Conservation (phyloP, 2,113 vertebrate species). For the Isichthys henryi region DNA sequence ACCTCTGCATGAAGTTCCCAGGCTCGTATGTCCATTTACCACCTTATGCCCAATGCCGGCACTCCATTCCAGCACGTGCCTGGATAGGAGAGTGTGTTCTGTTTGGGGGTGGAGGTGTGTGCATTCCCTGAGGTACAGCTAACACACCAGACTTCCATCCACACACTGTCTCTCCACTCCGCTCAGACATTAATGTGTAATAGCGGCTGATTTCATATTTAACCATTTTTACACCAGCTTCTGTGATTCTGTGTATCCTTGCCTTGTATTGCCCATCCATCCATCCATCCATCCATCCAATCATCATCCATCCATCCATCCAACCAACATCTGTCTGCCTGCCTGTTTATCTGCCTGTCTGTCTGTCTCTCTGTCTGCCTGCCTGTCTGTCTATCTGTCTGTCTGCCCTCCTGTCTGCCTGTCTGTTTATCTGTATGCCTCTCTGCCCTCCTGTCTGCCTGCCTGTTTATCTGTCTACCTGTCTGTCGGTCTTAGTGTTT, state of each 20-base stretch:
- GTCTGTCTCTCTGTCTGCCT: too few species aligned
- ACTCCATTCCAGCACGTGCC: neutral
- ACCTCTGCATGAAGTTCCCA: neutral
- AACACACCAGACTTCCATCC: neutral
- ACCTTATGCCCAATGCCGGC: neutral
- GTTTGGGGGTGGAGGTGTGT: neutral
- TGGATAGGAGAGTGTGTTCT: neutral
- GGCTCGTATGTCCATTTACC: neutral
- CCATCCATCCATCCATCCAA: neutral
- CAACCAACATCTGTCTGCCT: neutral
- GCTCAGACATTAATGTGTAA: neutral
- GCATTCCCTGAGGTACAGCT: neutral
- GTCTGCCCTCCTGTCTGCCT: neutral
- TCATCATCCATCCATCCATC: neutral
- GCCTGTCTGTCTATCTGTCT: too few species aligned
- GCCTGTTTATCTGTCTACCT: too few species aligned
- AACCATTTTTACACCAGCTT: neutral
- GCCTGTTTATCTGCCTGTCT: neutral
- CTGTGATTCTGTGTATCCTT: neutral
- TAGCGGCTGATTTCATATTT: neutral
- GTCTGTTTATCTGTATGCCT: neutral
- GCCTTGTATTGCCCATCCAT: neutral
- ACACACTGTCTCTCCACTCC: neutral
- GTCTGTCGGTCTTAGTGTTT: neutral
- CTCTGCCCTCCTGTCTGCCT: too few species aligned